A percentile compares a stretch with the other conserved stretches of the same genome.
phyloP scores from a whole-genome alignment of 2,113 vertebrate genomes.

The Aegypius monachus region DNA sequence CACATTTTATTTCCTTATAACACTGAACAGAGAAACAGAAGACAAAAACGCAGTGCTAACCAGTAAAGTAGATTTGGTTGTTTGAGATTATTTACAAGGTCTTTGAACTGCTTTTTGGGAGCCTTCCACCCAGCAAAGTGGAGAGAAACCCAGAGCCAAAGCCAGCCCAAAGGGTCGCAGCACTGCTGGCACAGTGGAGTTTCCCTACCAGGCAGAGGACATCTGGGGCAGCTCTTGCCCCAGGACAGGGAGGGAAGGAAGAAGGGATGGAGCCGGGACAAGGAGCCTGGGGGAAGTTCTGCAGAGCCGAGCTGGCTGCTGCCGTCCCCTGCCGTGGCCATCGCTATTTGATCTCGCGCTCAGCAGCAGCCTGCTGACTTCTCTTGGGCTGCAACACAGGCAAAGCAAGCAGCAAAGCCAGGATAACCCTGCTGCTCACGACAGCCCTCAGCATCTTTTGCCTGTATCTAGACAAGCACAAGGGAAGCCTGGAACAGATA shows the following conservation, averaged over 20 bases:
- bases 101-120: not conserved
- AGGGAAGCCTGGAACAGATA: not conserved
- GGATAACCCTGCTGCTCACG: constrained; percentile 19
- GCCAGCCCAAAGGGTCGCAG: not conserved
- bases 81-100: not conserved
- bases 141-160: not conserved
- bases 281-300: not conserved
- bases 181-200: accelerated
- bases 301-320: not conserved
- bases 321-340: not conserved
- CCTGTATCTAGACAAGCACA: not conserved
- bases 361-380: constrained; percentile 31
- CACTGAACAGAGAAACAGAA: not conserved
- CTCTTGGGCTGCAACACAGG: not conserved
- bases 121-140: not conserved
- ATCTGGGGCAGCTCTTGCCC: not conserved
- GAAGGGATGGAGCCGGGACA: not conserved
- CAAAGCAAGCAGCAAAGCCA: not conserved
- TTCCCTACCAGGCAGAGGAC: not conserved
- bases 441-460: not conserved
- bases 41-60: not conserved
- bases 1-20: not conserved
- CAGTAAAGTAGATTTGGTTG: not conserved
- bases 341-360: not conserved
- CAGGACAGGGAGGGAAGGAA: not conserved